phyloP scores from a whole-genome alignment of 2,888 invertebrate species.

The Caenorhabditis sp. region DNA sequence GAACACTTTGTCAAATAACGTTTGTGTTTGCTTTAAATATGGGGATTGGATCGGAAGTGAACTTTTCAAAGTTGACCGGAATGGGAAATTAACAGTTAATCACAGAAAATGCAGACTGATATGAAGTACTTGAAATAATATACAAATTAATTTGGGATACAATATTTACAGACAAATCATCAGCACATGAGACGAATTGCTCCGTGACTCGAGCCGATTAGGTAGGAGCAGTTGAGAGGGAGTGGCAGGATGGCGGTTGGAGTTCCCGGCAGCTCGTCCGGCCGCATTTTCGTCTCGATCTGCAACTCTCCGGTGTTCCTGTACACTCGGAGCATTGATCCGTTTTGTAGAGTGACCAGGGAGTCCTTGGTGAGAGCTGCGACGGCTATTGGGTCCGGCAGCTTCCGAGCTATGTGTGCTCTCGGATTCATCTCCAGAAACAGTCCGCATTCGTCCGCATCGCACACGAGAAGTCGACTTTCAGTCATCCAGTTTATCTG shows the following conservation, averaged over 20 bases:
- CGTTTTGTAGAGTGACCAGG: constrained; percentile 55
- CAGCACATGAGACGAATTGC: constrained; percentile 81
- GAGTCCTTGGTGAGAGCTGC: constrained; percentile 29
- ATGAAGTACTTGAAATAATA: background rate
- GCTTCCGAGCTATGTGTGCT: constrained; percentile 51
- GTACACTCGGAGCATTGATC: constrained; percentile 55
- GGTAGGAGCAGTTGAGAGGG: constrained; percentile 89
- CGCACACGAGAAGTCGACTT: constrained; percentile 56
- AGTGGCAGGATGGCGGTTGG: constrained; percentile 86
- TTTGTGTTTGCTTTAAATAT: background rate
- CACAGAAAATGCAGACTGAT: constrained; percentile 8
- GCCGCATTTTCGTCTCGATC: constrained; percentile 55
- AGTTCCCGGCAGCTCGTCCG: constrained; percentile 57
- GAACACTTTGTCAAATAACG: constrained; percentile 16
- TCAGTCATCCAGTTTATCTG: constrained; percentile 70
- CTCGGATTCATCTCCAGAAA: constrained; percentile 57
- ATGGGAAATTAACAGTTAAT: background rate
- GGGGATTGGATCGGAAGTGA: background rate
- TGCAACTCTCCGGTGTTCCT: constrained; percentile 33
- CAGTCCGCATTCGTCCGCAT: constrained; percentile 66
- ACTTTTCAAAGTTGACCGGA: background rate
- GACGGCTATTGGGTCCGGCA: constrained; percentile 58
- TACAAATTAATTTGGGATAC: no score
- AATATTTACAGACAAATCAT: constrained; percentile 38
- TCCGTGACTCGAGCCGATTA: constrained; percentile 94